Evolutionary conservation across 2,797 vertebrate species (phyloP).

Genomic region (Mus caroli): DNA sequence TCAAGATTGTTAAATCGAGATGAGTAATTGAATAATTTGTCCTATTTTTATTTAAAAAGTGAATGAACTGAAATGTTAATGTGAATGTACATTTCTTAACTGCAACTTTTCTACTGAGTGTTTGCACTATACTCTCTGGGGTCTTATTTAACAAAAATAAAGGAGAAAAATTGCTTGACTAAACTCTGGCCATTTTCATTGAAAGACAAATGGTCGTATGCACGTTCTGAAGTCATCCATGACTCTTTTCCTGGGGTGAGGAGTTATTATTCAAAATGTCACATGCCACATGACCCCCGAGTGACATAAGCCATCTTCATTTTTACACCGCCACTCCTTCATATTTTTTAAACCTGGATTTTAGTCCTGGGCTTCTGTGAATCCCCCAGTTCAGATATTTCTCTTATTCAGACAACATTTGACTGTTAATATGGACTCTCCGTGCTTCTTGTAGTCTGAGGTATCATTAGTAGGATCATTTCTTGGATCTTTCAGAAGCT

Average conservation of each 20-base stretch:
- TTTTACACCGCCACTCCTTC: not conserved
- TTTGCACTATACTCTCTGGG: slow-evolving; percentile 92
- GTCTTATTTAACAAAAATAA: slow-evolving; percentile 89
- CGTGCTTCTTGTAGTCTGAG: not conserved
- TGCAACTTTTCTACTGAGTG: slow-evolving; percentile 92
- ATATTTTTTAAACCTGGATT: not conserved
- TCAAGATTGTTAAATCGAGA: slow-evolving; percentile 89
- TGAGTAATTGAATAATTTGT: slow-evolving; percentile 89
- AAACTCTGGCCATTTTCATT: slow-evolving; percentile 64
- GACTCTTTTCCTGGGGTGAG: no score
- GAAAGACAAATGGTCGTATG: not conserved
- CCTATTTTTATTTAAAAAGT: slow-evolving; percentile 91
- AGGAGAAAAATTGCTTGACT: slow-evolving; percentile 88
- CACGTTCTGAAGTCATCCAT: not conserved
- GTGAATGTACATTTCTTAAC: slow-evolving; percentile 94
- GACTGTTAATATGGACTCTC: not conserved
- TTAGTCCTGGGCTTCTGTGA: not conserved
- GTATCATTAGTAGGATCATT: not conserved
- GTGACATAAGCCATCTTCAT: not conserved
- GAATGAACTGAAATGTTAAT: slow-evolving; percentile 90
- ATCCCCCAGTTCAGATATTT: not conserved
- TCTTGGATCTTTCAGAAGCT: not conserved
- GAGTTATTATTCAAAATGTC: not conserved
- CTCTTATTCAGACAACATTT: not conserved
- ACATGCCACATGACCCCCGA: not conserved